Conservation (phyloP, 2,113 vertebrate genomes). For the Passer montanus region DNA sequence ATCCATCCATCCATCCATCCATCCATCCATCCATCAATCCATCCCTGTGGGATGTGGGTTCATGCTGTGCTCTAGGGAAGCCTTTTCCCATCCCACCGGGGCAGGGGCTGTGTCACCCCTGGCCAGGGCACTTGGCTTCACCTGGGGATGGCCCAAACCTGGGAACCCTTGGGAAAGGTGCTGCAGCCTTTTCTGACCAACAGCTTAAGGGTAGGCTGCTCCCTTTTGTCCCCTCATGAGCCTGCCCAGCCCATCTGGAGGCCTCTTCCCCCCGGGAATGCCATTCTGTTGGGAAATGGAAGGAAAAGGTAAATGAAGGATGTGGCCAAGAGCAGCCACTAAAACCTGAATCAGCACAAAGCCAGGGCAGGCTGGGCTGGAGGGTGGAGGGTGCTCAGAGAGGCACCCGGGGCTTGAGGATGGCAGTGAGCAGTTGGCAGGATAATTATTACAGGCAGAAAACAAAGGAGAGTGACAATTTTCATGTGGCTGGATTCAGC, state of each 20-base stretch:
- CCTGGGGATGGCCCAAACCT: neutral
- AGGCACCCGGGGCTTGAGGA: slow-evolving; percentile 18
- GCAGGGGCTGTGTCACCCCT: neutral
- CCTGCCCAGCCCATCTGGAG: neutral
- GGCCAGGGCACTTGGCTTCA: neutral
- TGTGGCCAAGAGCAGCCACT: neutral
- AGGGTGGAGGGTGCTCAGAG: neutral
- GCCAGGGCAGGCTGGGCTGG: neutral
- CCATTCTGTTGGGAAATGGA: rapidly evolving
- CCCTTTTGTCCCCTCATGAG: neutral
- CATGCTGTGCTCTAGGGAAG: neutral
- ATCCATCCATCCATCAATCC: neutral
- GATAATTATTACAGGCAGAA: slow-evolving; percentile 59
- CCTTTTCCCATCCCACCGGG: neutral
- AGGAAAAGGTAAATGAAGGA: neutral
- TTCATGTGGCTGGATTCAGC: slow-evolving; percentile 65
- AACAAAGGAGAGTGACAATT: slow-evolving; percentile 69
- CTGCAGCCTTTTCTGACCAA: no score
- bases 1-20: neutral
- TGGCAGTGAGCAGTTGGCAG: slow-evolving; percentile 49
- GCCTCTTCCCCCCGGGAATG: rapidly evolving
- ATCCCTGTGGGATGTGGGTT: neutral
- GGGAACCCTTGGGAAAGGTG: neutral
- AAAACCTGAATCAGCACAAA: slow-evolving; percentile 26
- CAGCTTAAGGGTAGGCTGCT: neutral